Percentiles rank a stretch among this genome's conserved stretches.
These are phyloP conservation scores for Antheraea assamensis DNA, from an alignment of 2,888 invertebrate species.

Conservation along the genomic window DNA sequence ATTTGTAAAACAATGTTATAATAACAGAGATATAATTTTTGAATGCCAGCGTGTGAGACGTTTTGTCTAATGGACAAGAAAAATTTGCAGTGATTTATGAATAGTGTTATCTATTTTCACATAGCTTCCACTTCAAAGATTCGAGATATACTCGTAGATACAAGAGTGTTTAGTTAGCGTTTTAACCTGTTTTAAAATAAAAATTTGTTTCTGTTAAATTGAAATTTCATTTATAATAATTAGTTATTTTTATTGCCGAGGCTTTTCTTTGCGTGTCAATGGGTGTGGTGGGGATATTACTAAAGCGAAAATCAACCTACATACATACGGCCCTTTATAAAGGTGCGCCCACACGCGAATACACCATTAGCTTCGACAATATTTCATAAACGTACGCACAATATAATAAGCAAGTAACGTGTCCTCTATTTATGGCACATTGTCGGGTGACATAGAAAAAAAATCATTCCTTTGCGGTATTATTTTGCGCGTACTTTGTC, in stretches of 20 bases:
- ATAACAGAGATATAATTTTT: conserved; percentile 54
- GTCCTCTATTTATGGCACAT: conserved; percentile 67
- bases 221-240: neutral
- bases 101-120: conserved; percentile 36
- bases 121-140: conserved; percentile 29
- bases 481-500: conserved; percentile 49
- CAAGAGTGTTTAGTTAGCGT: neutral
- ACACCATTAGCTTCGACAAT: conserved; percentile 68
- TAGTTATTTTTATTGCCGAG: neutral
- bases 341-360: conserved; percentile 73
- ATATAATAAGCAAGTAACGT: conserved; percentile 71
- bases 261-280: conserved; percentile 1
- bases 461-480: conserved; percentile 51
- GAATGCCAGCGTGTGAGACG: conserved; percentile 40
- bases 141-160: conserved; percentile 10
- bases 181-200: conserved; percentile 1
- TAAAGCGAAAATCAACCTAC: conserved; percentile 14
- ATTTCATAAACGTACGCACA: conserved; percentile 69
- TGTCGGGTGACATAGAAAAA: conserved; percentile 60
- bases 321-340: conserved; percentile 31
- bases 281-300: neutral
- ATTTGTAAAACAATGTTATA: conserved; percentile 62
- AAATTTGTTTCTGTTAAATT: neutral
- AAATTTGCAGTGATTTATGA: conserved; percentile 40
- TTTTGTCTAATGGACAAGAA: conserved; percentile 38